Conservation (phyloP, 2,113 vertebrate species). For the Aleadryas rufinucha region DNA sequence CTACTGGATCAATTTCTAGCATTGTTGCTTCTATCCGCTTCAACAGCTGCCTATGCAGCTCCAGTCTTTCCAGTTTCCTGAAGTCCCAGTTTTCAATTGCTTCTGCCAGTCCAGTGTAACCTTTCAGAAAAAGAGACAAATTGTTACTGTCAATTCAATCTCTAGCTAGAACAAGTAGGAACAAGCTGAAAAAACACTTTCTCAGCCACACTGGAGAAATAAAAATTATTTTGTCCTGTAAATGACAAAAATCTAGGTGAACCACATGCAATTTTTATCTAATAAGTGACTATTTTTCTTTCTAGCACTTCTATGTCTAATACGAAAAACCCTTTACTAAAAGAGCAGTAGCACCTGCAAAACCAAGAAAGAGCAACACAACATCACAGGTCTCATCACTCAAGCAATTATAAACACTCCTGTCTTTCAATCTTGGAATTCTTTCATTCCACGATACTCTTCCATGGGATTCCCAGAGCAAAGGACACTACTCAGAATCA, state of each 20-base stretch:
- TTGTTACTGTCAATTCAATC: neutral
- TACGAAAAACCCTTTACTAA: neutral
- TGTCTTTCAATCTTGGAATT: neutral
- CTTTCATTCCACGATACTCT: neutral
- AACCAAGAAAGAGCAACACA: neutral
- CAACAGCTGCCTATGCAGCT: conserved; percentile 1
- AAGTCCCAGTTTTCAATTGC: conserved; percentile 52
- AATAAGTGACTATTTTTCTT: neutral
- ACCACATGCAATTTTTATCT: neutral
- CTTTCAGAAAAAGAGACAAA: neutral
- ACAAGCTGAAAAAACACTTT: neutral
- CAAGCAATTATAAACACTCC: neutral
- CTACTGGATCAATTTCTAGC: neutral
- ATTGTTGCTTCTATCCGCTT: conserved; percentile 34
- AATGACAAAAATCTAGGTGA: neutral
- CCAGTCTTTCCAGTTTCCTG: conserved; percentile 28
- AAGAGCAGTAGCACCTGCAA: neutral
- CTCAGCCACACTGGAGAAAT: neutral
- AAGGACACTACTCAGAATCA: neutral
- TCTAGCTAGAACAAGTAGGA: neutral
- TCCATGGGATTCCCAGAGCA: neutral
- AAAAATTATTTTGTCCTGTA: neutral
- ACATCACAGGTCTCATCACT: neutral
- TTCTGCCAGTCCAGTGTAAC: conserved; percentile 23
- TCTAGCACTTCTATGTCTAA: neutral